Percentiles rank a stretch among this genome's conserved stretches.
phyloP scores from a whole-genome alignment of 2,888 invertebrate species.

The Onthophagus sagittarius region DNA sequence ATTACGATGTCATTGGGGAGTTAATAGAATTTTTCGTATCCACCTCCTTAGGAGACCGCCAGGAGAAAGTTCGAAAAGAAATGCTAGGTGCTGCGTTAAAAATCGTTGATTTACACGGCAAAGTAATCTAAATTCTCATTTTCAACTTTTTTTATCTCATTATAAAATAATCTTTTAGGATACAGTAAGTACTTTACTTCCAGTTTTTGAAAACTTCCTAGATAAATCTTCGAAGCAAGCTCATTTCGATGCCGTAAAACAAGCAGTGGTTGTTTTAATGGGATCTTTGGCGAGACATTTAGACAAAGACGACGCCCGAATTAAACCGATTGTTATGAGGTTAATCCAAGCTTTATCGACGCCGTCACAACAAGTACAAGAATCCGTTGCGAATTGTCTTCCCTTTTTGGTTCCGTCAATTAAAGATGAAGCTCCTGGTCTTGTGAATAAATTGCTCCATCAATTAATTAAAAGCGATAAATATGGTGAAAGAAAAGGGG shows the following conservation, averaged over 20 bases:
- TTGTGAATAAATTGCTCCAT: constrained; percentile 82
- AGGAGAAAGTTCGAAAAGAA: constrained; percentile 74
- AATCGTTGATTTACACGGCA: constrained; percentile 89
- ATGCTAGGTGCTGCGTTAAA: constrained; percentile 94
- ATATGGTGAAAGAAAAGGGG: constrained; percentile 91
- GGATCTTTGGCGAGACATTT: constrained; percentile 96
- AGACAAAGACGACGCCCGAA: constrained; percentile 81
- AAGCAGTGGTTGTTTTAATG: constrained; percentile 95
- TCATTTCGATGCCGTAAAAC: constrained; percentile 87
- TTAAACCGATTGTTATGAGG: constrained; percentile 90
- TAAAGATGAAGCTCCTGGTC: constrained; percentile 82
- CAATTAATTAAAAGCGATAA: constrained; percentile 86
- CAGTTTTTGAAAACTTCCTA: constrained; percentile 90
- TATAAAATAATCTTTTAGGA: constrained; percentile 50
- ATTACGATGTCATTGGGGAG: constrained; percentile 63
- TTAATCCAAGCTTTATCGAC: constrained; percentile 89
- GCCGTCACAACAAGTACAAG: constrained; percentile 85
- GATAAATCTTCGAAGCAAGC: constrained; percentile 89
- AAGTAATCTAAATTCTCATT: constrained; percentile 50
- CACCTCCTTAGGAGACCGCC: constrained; percentile 81
- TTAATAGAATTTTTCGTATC: constrained; percentile 82
- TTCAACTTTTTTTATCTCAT: neutral
- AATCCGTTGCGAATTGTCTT: constrained; percentile 94
- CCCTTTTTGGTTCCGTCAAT: constrained; percentile 91
- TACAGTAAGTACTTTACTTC: constrained; percentile 71